Evolutionary conservation across 2,797 vertebrate genomes (phyloP).

Genomic region (Mastacembelus armatus): DNA sequence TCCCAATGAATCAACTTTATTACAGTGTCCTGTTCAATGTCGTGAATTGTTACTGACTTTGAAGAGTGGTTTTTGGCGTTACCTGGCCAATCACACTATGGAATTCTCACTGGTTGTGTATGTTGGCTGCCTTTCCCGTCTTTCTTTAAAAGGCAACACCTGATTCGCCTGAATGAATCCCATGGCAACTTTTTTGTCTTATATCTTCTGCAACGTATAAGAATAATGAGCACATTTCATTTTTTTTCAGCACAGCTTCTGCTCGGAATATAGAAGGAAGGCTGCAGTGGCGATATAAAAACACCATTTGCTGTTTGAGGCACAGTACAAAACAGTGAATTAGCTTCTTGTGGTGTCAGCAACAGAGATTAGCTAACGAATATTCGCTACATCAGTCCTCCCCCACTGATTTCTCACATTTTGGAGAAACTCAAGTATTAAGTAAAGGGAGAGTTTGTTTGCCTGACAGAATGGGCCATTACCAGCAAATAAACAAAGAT

Average conservation of each 20-base stretch:
- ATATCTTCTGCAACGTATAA: neutral
- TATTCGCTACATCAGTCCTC: neutral
- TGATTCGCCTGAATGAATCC: neutral
- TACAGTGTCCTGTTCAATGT: constrained; percentile 49
- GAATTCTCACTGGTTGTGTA: neutral
- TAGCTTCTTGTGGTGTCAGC: neutral
- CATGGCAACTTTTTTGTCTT: neutral
- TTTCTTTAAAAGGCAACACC: constrained; percentile 15
- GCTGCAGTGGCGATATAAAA: neutral
- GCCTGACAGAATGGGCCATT: too few relatives aligned
- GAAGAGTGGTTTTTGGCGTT: constrained; percentile 31
- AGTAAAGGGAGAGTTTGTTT: neutral
- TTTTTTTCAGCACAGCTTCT: neutral
- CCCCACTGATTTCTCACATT: neutral
- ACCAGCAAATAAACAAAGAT: too few relatives aligned
- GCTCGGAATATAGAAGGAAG: neutral
- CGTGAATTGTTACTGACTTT: constrained; percentile 57
- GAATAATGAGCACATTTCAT: neutral
- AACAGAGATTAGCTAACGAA: too few relatives aligned
- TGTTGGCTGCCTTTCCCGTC: constrained; percentile 14
- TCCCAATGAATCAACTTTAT: constrained; percentile 61
- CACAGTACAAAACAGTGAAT: neutral
- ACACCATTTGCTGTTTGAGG: neutral
- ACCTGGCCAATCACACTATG: constrained; percentile 46
- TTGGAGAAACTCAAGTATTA: neutral